phyloP scores from a whole-genome alignment of 2,888 invertebrate species.

The Phalera bucephala region DNA sequence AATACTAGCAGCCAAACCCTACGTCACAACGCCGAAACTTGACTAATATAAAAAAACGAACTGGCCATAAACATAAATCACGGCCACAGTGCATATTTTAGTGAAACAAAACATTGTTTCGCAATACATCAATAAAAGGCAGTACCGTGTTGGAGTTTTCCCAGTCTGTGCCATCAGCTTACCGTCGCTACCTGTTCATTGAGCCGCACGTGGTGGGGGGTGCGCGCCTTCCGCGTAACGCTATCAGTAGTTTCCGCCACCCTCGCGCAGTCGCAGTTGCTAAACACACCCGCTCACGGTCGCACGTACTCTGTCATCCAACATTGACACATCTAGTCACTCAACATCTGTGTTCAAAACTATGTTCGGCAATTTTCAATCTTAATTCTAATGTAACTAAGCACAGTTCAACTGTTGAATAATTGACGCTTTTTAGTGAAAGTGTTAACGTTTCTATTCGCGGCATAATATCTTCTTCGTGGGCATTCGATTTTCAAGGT shows the following conservation, averaged over 20 bases:
- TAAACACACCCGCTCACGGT: conserved; percentile 76
- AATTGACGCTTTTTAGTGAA: conserved; percentile 24
- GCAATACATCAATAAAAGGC: conserved; percentile 11
- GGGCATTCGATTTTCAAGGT: conserved; percentile 41
- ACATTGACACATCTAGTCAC: conserved; percentile 68
- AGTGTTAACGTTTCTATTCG: conserved; percentile 32
- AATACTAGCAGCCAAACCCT: not conserved
- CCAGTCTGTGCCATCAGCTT: conserved; percentile 50
- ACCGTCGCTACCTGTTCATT: conserved; percentile 75
- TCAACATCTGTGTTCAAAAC: conserved; percentile 39
- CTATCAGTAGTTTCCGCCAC: conserved; percentile 81
- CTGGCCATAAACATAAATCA: conserved; percentile 6
- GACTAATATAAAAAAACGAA: not conserved
- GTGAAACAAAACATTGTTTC: conserved; percentile 5
- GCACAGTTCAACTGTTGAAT: not conserved
- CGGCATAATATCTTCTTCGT: conserved; percentile 36
- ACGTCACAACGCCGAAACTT: not conserved
- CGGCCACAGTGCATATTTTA: conserved; percentile 7
- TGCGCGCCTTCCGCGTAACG: conserved; percentile 79
- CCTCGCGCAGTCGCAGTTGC: conserved; percentile 76
- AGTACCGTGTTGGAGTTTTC: conserved; percentile 36
- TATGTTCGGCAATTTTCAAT: conserved; percentile 31
- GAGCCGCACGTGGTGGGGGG: conserved; percentile 71
- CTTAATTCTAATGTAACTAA: conserved; percentile 16
- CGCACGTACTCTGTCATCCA: conserved; percentile 57